These are phyloP conservation scores for Alloplasta piceator DNA, from an alignment of 2,888 invertebrate genomes.

Conservation along the genomic window DNA sequence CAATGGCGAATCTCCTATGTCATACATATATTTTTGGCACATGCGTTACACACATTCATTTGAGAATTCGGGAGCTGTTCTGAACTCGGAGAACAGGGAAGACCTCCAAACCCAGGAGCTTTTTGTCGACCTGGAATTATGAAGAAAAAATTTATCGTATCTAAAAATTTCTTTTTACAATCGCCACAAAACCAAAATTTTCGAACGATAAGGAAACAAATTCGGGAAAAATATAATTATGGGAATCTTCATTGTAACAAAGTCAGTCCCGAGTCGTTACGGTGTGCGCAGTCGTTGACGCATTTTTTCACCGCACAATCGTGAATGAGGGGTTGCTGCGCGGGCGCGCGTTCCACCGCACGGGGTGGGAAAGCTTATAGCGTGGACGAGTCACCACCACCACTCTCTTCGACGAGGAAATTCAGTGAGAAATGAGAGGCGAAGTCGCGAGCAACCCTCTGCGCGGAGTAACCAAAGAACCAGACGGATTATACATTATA, in stretches of 20 bases:
- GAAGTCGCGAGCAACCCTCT: constrained; percentile 53
- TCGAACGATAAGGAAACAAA: background rate
- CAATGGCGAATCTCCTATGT: too few relatives aligned
- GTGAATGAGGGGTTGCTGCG: constrained; percentile 29
- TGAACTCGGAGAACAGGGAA: too few relatives aligned
- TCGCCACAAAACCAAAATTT: background rate
- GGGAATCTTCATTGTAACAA: constrained; percentile 14
- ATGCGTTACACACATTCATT: too few relatives aligned
- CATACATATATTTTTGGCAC: too few relatives aligned
- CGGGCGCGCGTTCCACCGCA: constrained; percentile 69
- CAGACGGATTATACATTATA: constrained; percentile 64
- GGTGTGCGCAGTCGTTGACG: constrained; percentile 54
- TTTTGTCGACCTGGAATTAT: too few relatives aligned
- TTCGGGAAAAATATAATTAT: background rate
- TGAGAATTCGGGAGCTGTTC: too few relatives aligned
- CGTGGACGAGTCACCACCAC: constrained; percentile 5
- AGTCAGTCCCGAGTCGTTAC: constrained; percentile 1
- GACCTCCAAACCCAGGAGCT: too few relatives aligned
- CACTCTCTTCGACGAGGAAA: constrained; percentile 14
- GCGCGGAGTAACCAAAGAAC: constrained; percentile 21
- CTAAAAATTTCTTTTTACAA: too few relatives aligned
- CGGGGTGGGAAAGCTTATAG: constrained; percentile 70
- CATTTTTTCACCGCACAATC: constrained; percentile 35
- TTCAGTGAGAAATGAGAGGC: constrained; percentile 59
- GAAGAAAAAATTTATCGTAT: too few relatives aligned